phyloP scores from a whole-genome alignment of 1,140 invertebrate species.

The Panagrolaimus sp. region DNA sequence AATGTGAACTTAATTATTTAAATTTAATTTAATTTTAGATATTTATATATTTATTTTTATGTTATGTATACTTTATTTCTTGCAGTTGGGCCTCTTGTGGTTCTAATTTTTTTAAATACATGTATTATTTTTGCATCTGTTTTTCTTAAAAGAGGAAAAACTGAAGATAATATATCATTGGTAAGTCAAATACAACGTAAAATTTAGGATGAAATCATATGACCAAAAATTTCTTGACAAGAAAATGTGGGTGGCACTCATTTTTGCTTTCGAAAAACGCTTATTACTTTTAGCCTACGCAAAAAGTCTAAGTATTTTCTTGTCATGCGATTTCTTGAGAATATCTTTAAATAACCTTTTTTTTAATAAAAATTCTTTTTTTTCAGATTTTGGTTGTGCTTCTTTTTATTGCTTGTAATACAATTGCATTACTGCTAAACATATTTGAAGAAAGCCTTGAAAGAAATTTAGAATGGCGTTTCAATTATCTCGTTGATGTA shows the following conservation, averaged over 20 bases:
- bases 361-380: constrained; percentile 4
- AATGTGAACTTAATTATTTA: constrained; percentile 17
- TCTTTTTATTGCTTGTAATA: constrained; percentile 56
- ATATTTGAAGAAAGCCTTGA: constrained; percentile 50
- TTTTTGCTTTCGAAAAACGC: too few relatives aligned
- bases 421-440: constrained; percentile 52
- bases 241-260: not conserved
- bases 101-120: constrained; percentile 50
- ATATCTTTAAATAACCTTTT: constrained; percentile 11
- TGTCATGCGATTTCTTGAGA: not conserved
- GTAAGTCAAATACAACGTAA: too few relatives aligned
- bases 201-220: constrained; percentile 4
- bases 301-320: not conserved
- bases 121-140: constrained; percentile 51
- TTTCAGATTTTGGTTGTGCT: constrained; percentile 57
- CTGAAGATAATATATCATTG: constrained; percentile 53
- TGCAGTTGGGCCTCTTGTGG: constrained; percentile 51
- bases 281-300: constrained; percentile 16
- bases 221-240: not conserved
- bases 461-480: constrained; percentile 35
- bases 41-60: constrained; percentile 53
- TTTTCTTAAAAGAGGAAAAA: constrained; percentile 36
- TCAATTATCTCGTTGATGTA: constrained; percentile 58
- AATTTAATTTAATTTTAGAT: constrained; percentile 37
- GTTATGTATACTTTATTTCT: constrained; percentile 58